Conservation (phyloP, 92 coral and sea anemone genomes). For the Porites evermanni region DNA sequence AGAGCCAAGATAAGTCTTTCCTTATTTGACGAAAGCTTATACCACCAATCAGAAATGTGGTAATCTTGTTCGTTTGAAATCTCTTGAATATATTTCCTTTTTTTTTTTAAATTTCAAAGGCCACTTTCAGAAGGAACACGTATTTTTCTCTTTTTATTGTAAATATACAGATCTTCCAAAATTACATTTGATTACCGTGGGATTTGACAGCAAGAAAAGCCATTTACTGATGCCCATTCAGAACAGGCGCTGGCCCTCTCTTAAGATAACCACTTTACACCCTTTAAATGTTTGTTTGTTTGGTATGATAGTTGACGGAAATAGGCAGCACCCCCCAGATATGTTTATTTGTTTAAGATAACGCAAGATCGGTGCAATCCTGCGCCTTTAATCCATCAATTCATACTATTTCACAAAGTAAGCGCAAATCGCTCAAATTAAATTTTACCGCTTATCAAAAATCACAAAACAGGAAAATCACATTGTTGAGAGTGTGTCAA, state of each 20-base stretch:
- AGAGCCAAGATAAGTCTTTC: conserved; percentile 39
- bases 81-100: not conserved
- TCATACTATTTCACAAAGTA: not conserved
- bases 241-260: conserved; percentile 4
- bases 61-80: conserved; percentile 13
- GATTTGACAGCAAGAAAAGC: not conserved
- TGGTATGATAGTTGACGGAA: conserved; percentile 41
- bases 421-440: not conserved
- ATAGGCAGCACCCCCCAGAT: conserved; percentile 21
- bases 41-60: conserved; percentile 28
- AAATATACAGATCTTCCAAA: not conserved
- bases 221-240: not conserved
- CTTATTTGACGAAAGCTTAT: conserved; percentile 27
- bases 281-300: conserved; percentile 42
- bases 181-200: not conserved
- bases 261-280: conserved; percentile 46
- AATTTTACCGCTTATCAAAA: not conserved
- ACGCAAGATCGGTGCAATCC: conserved; percentile 23
- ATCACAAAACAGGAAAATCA: not conserved
- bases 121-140: too few species aligned
- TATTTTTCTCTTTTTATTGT: too few species aligned
- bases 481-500: not conserved
- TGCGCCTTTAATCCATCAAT: conserved; percentile 10
- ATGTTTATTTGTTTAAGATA: conserved; percentile 26
- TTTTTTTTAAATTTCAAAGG: too few species aligned